A percentile compares a stretch with the other conserved stretches of the same genome.
Conservation (phyloP, 2,888 invertebrate genomes). For the Caradrina clavipalpis region DNA sequence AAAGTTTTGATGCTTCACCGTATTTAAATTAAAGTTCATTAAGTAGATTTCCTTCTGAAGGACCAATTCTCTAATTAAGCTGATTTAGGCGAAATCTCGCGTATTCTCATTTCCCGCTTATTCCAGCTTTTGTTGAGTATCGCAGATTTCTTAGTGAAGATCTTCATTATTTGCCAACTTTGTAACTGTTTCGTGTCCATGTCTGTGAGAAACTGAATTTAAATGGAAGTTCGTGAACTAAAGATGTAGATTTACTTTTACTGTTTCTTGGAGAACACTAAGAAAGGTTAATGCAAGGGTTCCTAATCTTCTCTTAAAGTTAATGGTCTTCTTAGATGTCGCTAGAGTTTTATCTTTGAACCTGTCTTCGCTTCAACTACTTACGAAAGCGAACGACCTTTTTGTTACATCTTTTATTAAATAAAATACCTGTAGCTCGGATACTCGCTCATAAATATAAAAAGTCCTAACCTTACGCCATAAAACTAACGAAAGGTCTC, state of each 20-base stretch:
- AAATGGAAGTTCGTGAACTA: constrained; percentile 44
- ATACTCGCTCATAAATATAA: constrained; percentile 40
- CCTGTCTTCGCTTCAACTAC: constrained; percentile 4
- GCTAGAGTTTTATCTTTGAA: constrained; percentile 11
- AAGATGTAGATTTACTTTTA: constrained; percentile 42
- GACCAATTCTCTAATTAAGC: constrained; percentile 54
- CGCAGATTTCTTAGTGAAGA: constrained; percentile 41
- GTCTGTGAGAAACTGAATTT: constrained; percentile 43
- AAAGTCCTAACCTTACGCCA: constrained; percentile 35
- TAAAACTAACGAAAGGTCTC: constrained; percentile 42
- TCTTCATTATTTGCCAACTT: constrained; percentile 60
- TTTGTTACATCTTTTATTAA: constrained; percentile 40
- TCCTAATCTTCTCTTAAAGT: constrained; percentile 13
- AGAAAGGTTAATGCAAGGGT: constrained; percentile 19
- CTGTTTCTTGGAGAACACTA: constrained; percentile 20
- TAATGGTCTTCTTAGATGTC: constrained; percentile 9
- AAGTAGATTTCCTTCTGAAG: constrained; percentile 36
- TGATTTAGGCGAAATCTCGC: constrained; percentile 48
- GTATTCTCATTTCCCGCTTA: constrained; percentile 46
- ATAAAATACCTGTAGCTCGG: constrained; percentile 34
- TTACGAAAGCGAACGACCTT: constrained; percentile 8
- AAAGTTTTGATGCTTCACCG: constrained; percentile 37
- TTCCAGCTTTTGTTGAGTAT: constrained; percentile 30
- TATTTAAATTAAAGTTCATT: constrained; percentile 46
- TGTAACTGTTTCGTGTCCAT: constrained; percentile 30